Base-by-base conservation (phyloP, 2,888 invertebrate genomes). In the Troides helena region DNA sequence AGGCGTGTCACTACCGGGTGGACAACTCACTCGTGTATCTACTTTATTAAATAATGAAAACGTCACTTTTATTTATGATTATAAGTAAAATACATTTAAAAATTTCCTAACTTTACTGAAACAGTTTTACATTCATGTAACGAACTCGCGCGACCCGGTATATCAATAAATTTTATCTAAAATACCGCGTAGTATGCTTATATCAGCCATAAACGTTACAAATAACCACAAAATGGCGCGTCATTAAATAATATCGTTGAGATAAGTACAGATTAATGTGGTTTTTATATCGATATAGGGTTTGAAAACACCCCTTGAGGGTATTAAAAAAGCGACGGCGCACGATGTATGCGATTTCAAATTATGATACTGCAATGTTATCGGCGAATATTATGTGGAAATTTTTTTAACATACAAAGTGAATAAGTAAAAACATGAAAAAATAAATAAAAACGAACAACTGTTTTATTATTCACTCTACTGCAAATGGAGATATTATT, bases 251-350 rank as follows among this genome's bases (percentile, higher is more conserved):
- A 89, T 89, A 91, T 84, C 83, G 83, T 80, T 84, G 81, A 91
- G 92, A 92, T 92, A 92, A 89, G 88, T 86, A 78, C 77, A 89
- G 90, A 92, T 92, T 91, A 92, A 92, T 92, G 90, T 81, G 85
- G 80, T 84, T 92, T 91, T 92, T 91, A 87, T 87, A 88, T 87
- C 87, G 89, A 88, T 86, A 82, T 78, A 77, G 77, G 76, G 79
- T 81, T 80, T 71, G 73, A 74, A 78, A 85, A 83, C 84, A 81
- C 87, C 89, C 88, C 86, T 80, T 77, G 78, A 72, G 76, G 76
- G 80, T 83, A 87, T 89, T 90, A 87, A 89, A 86, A 87, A 84
- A 77, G 80, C 80, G 78, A 81, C 76, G 78, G 76, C 76, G 77
- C 75, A 75, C 83, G 78, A 85, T 84, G 78, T 86, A 84, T 86